A percentile compares a stretch with the other conserved stretches of the same genome.
Evolutionary conservation across 2,888 invertebrate genomes (phyloP).

Genomic region (Tipula helvola): DNA sequence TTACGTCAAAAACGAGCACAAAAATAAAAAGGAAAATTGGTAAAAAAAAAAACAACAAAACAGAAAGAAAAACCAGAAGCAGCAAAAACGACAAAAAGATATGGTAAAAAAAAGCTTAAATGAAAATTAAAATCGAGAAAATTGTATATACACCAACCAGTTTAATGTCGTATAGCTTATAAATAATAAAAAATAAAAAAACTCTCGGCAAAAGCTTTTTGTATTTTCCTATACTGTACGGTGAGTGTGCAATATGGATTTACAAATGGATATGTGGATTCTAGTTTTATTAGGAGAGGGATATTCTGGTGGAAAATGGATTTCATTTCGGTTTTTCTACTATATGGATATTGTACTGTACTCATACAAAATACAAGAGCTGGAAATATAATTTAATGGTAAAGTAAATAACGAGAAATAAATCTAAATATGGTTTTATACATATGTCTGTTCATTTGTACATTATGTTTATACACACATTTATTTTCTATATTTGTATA

Average conservation of each 20-base stretch:
- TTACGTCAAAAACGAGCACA: not conserved
- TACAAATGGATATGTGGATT: not conserved
- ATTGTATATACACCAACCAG: slow-evolving; percentile 4
- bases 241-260: not conserved
- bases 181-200: not conserved
- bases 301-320: not conserved
- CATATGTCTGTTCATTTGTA: not conserved
- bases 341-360: not conserved
- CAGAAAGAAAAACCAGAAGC: not conserved
- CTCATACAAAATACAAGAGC: not conserved
- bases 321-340: not conserved
- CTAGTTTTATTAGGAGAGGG: not conserved
- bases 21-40: not conserved
- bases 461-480: not conserved
- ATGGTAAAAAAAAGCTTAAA: not conserved
- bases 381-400: not conserved
- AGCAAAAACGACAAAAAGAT: not conserved
- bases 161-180: not conserved
- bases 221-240: not conserved
- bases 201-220: not conserved
- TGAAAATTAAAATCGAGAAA: slow-evolving; percentile 4
- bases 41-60: not conserved
- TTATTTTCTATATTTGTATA: not conserved
- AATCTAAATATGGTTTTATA: not conserved
- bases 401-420: not conserved